These are phyloP conservation scores for Zaprionus nigranus DNA, from an alignment of 1,140 invertebrate genomes.

Conservation along the genomic window DNA sequence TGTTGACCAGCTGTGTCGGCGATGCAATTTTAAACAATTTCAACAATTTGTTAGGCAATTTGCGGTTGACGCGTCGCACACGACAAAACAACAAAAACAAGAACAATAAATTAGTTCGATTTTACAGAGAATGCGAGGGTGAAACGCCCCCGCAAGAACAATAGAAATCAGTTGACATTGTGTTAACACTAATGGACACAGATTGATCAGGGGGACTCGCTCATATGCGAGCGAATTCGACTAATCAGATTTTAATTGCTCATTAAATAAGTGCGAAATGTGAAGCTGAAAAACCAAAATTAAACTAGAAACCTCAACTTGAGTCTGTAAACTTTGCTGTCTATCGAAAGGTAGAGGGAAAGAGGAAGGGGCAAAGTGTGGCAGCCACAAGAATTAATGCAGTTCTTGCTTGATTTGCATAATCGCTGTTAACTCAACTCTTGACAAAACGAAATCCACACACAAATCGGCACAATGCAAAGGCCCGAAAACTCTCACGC, in stretches of 20 bases:
- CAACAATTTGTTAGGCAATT: constrained; percentile 73
- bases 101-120: constrained; percentile 70
- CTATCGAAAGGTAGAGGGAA: neutral
- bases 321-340: neutral
- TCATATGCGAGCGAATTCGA: constrained; percentile 3
- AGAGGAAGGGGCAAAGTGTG: neutral
- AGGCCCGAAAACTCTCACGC: constrained; percentile 41
- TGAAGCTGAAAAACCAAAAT: too few relatives aligned
- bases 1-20: constrained; percentile 5
- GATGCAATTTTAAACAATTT: constrained; percentile 80
- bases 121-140: constrained; percentile 6
- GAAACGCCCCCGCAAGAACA: constrained; percentile 34
- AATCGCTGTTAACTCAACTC: constrained; percentile 72
- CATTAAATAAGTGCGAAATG: constrained; percentile 62
- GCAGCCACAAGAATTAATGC: constrained; percentile 63
- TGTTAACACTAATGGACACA: constrained; percentile 56
- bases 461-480: constrained; percentile 25
- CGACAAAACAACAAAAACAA: constrained; percentile 48
- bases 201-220: neutral
- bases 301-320: neutral
- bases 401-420: constrained; percentile 70
- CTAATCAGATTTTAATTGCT: constrained; percentile 66
- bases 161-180: constrained; percentile 41
- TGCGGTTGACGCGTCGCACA: constrained; percentile 66
- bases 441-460: constrained; percentile 43